phyloP scores from a whole-genome alignment of 2,888 invertebrate species.

The Pseudanteris insignis region DNA sequence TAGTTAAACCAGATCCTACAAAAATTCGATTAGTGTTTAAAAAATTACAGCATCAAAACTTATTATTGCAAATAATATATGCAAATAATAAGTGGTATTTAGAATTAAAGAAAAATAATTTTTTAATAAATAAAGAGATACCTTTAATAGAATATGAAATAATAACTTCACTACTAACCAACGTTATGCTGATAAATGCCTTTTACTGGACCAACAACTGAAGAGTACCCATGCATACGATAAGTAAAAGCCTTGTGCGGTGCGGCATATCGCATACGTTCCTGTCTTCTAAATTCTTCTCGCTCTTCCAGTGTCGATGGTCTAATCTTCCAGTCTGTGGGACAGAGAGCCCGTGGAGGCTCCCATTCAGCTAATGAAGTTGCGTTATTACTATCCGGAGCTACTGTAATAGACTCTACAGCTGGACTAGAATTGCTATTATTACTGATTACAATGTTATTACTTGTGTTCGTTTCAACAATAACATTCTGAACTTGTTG shows the following conservation, averaged over 20 bases:
- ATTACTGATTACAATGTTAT: conserved; percentile 42
- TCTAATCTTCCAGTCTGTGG: conserved; percentile 85
- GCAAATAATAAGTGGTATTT: not conserved
- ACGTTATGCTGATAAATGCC: conserved; percentile 78
- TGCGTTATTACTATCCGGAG: conserved; percentile 53
- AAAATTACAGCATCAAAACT: too few species aligned
- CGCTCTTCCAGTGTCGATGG: conserved; percentile 82
- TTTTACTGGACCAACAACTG: conserved; percentile 84
- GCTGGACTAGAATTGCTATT: conserved; percentile 52
- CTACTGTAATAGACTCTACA: conserved; percentile 50
- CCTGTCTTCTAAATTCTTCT: conserved; percentile 80
- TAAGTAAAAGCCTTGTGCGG: conserved; percentile 94
- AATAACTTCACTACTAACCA: conserved; percentile 62
- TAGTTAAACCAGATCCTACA: conserved; percentile 62
- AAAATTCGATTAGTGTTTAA: too few species aligned
- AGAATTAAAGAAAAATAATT: conserved; percentile 9
- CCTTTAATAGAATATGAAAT: not conserved
- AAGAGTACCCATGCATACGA: conserved; percentile 84
- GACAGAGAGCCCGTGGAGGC: conserved; percentile 71
- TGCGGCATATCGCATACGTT: conserved; percentile 83
- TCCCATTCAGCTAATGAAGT: conserved; percentile 58
- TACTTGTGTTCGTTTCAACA: conserved; percentile 15
- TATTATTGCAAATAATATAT: too few species aligned
- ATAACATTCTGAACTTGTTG: conserved; percentile 45
- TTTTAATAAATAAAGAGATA: conserved; percentile 2